phyloP scores from a whole-genome alignment of 2,797 vertebrate species.

The Myotis myotis region DNA sequence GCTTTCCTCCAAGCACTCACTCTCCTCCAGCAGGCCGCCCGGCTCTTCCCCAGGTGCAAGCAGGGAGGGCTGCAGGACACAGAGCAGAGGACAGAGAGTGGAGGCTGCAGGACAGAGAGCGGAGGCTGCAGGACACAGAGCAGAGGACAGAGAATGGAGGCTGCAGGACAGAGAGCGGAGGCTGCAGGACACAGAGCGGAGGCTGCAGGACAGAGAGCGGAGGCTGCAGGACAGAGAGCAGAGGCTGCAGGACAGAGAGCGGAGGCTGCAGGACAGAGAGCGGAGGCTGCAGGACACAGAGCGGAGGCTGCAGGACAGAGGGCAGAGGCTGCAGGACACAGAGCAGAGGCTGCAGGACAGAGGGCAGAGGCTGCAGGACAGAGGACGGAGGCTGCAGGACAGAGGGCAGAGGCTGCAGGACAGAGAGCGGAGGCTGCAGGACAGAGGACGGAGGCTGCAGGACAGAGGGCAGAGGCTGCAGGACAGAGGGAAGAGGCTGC shows the following conservation, averaged over 20 bases:
- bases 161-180: background rate
- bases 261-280: rapidly evolving
- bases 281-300: rapidly evolving
- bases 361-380: too few species aligned
- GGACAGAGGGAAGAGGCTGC: background rate
- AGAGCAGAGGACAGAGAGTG: rapidly evolving
- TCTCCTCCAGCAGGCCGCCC: background rate
- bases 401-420: too few species aligned
- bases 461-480: too few species aligned
- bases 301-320: background rate
- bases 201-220: background rate
- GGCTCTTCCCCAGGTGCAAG: background rate
- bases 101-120: background rate
- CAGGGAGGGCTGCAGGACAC: background rate
- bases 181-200: too few species aligned
- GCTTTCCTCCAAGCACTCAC: rapidly evolving
- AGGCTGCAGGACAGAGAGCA: background rate
- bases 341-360: too few species aligned
- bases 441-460: too few species aligned
- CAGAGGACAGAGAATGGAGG: background rate
- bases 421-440: too few species aligned
- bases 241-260: background rate
- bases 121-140: background rate
- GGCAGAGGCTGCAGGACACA: too few species aligned
- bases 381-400: too few species aligned